Evolutionary conservation across 2,888 invertebrate species (phyloP).

Genomic region (Sphecodes monilicornis): DNA sequence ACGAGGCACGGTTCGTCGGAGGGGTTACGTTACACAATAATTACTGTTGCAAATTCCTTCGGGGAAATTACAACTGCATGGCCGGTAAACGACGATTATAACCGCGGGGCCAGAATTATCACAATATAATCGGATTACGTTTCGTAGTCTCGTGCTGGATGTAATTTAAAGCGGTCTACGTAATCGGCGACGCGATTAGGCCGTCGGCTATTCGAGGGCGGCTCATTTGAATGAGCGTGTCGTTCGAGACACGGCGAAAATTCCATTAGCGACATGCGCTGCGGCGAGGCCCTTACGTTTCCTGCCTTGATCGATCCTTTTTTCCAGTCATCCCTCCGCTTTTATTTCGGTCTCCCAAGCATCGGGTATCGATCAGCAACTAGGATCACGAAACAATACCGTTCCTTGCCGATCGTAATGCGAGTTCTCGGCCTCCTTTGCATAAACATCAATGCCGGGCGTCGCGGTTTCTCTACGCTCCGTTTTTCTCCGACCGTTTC

Average conservation of each 20-base stretch:
- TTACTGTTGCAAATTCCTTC: constrained; percentile 52
- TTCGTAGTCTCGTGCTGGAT: constrained; percentile 55
- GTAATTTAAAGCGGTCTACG: constrained; percentile 61
- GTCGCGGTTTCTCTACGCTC: neutral
- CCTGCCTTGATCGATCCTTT: constrained; percentile 8
- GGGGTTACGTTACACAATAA: constrained; percentile 35
- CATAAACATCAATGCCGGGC: constrained; percentile 22
- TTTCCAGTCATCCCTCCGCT: neutral
- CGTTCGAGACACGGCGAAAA: constrained; percentile 51
- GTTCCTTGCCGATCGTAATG: neutral
- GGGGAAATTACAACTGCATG: constrained; percentile 47
- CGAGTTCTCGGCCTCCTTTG: constrained; percentile 27
- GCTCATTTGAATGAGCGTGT: constrained; percentile 67
- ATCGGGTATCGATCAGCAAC: constrained; percentile 45
- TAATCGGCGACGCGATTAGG: constrained; percentile 62
- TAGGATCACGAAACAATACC: constrained; percentile 26
- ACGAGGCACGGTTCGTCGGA: neutral
- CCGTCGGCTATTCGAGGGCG: constrained; percentile 48
- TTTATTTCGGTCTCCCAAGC: constrained; percentile 48
- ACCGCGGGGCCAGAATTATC: constrained; percentile 54
- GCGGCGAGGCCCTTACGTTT: constrained; percentile 30
- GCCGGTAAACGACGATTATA: constrained; percentile 52
- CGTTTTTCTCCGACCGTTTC: neutral
- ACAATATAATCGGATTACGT: constrained; percentile 61
- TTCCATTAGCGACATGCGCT: constrained; percentile 56